Percentiles rank a stretch among this genome's conserved stretches.
Conservation (phyloP, 1,140 invertebrate genomes). For the Mactra quadrangularis region DNA sequence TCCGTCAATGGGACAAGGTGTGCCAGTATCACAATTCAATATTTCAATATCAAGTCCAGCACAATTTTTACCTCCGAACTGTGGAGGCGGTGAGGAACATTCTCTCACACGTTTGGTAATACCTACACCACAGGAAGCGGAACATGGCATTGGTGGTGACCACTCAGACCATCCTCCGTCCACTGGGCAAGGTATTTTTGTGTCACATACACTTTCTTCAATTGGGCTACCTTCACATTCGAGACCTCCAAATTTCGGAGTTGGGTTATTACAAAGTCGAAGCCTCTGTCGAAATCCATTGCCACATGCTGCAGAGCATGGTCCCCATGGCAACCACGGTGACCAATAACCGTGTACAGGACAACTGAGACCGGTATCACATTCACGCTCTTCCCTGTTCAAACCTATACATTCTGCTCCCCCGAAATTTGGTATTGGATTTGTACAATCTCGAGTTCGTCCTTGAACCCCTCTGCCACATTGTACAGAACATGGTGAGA, state of each 20-base stretch:
- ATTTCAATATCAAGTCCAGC: conserved; percentile 57
- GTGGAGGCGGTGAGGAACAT: conserved; percentile 68
- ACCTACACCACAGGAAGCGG: conserved; percentile 62
- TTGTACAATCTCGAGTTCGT: conserved; percentile 73
- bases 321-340: conserved; percentile 76
- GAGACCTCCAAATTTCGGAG: conserved; percentile 78
- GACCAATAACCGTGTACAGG: conserved; percentile 77
- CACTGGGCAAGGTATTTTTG: conserved; percentile 79
- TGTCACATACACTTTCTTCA: conserved; percentile 72
- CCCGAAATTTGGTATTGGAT: conserved; percentile 73
- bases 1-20: conserved; percentile 57
- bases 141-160: conserved; percentile 66
- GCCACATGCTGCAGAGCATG: conserved; percentile 75
- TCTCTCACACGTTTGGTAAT: conserved; percentile 59
- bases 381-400: conserved; percentile 63
- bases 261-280: conserved; percentile 75
- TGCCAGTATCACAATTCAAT: conserved; percentile 64
- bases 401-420: conserved; percentile 70
- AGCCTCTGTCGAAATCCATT: conserved; percentile 63
- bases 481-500: conserved; percentile 70
- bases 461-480: conserved; percentile 74
- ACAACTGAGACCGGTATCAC: conserved; percentile 50
- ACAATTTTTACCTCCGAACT: conserved; percentile 75
- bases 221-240: conserved; percentile 71
- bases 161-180: conserved; percentile 72